Percentiles rank a stretch among this genome's conserved stretches.
These are phyloP conservation scores for Drosophila mulleri DNA, from an alignment of 2,888 invertebrate genomes.

Conservation along the genomic window DNA sequence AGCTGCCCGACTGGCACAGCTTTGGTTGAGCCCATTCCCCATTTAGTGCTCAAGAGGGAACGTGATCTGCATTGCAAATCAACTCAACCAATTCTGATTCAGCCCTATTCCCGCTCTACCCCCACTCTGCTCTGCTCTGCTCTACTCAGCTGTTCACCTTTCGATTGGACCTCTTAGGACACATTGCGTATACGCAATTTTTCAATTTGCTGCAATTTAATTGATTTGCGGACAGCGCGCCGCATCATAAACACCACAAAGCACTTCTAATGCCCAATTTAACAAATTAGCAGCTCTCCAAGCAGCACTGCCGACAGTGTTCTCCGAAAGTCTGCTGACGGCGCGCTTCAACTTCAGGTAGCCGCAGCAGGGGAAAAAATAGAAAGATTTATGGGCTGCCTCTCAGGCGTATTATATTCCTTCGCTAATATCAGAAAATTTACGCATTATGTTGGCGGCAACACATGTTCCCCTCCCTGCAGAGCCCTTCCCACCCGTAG, in stretches of 20 bases:
- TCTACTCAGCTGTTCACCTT: not conserved
- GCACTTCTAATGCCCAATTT: slow-evolving; percentile 25
- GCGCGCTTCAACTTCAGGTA: slow-evolving; percentile 30
- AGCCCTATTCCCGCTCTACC: not conserved
- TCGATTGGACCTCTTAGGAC: not conserved
- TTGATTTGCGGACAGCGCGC: slow-evolving; percentile 24
- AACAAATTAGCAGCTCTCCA: slow-evolving; percentile 41
- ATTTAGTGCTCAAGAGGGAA: slow-evolving; percentile 28
- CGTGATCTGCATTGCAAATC: slow-evolving; percentile 58
- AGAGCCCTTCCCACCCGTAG: not conserved
- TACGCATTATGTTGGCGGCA: slow-evolving; percentile 41
- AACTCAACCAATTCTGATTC: not conserved
- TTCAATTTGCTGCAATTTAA: slow-evolving; percentile 41
- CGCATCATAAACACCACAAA: slow-evolving; percentile 14
- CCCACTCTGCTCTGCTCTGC: not conserved
- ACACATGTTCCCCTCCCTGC: not conserved
- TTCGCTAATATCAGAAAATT: slow-evolving; percentile 51
- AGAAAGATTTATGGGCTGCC: slow-evolving; percentile 43
- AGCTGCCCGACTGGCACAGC: slow-evolving; percentile 13
- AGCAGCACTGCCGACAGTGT: slow-evolving; percentile 11
- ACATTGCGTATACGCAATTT: slow-evolving; percentile 39
- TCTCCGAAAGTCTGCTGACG: slow-evolving; percentile 5
- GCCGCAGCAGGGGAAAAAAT: not conserved
- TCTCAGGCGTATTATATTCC: slow-evolving; percentile 41
- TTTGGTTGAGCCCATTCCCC: slow-evolving; percentile 16